These are phyloP conservation scores for Pemphredon lugubris DNA, from an alignment of 2,888 invertebrate species.

Conservation along the genomic window DNA sequence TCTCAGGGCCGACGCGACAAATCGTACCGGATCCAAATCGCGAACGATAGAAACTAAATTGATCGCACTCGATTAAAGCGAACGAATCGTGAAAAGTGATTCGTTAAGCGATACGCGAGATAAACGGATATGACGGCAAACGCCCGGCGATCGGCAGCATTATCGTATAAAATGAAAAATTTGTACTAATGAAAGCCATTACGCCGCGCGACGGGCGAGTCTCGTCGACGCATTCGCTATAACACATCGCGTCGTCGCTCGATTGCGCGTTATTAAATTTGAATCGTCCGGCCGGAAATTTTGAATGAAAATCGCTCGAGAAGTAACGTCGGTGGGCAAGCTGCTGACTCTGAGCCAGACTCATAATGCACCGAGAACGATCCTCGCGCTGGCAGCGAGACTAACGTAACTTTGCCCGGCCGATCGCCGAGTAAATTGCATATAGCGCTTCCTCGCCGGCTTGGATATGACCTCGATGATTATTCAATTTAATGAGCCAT, in stretches of 20 bases:
- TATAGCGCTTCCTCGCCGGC: slow-evolving; percentile 50
- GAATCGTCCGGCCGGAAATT: no score
- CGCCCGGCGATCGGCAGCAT: slow-evolving; percentile 32
- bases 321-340: neutral
- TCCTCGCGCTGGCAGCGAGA: slow-evolving; percentile 12
- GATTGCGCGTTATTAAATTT: no score
- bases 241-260: no score
- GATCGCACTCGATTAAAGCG: slow-evolving; percentile 48
- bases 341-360: slow-evolving; percentile 10
- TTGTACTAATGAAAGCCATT: no score
- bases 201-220: no score
- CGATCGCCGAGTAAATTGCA: slow-evolving; percentile 60
- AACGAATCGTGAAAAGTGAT: slow-evolving; percentile 49
- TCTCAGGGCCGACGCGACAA: slow-evolving; percentile 13
- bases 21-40: slow-evolving; percentile 21
- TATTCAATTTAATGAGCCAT: slow-evolving; percentile 76
- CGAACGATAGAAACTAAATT: slow-evolving; percentile 45
- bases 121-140: slow-evolving; percentile 45
- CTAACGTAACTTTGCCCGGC: slow-evolving; percentile 47
- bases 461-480: slow-evolving; percentile 70
- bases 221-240: no score
- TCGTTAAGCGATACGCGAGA: slow-evolving; percentile 49
- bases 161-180: slow-evolving; percentile 36
- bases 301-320: neutral
- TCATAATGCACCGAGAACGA: slow-evolving; percentile 27